Evolutionary conservation across 2,888 invertebrate species (phyloP), one percentile per base, ranked within the genome.

Genomic region (Octodonta nipae): DNA sequence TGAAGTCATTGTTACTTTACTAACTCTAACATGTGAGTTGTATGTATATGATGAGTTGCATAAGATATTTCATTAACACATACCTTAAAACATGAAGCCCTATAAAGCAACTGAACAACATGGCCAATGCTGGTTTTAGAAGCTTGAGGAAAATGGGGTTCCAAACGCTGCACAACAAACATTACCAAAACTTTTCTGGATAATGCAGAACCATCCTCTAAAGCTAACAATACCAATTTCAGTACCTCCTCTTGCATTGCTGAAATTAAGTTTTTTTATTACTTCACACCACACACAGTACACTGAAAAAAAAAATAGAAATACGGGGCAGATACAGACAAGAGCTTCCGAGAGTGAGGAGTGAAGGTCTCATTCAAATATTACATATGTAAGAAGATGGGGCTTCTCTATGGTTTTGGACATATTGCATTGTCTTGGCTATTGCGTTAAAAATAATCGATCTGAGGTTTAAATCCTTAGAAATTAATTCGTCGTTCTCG

Each of bases 241-340:
- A 98, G 67, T 32, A 96, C 95, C 63, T 98, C 96, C 60, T 98
- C 95, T 67, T 98, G 96, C 95, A 98, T 95, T 13, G 91, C 95
- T 59, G 33, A 13, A 46, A 49, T 28, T n/a, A n/a, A n/a, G n/a
- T n/a, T n/a, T n/a, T n/a, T n/a, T n/a, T n/a, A n/a, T n/a, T n/a
- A n/a, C n/a, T n/a, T n/a, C n/a, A n/a, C n/a, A n/a, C n/a, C n/a
- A 13, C 24, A 12, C 13, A 26, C 6, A 25, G 5, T 6, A 17
- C 7, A 7, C 15, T 30, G 11, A 33, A 34, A n/a, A 14, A 32
- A 7, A 33, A 16, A 24, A 8, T 32, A 28, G 6, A 17, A 7
- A 17, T 6, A 5, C 17, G 7, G 7, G 17, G 5, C 17, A 17
- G n/a, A n/a, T n/a, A n/a, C n/a, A n/a, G n/a, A n/a, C n/a, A n/a